Percentiles rank a stretch among this genome's conserved stretches.
Conservation (phyloP, 1,140 invertebrate genomes). For the Leptestheria dahalacensis region DNA sequence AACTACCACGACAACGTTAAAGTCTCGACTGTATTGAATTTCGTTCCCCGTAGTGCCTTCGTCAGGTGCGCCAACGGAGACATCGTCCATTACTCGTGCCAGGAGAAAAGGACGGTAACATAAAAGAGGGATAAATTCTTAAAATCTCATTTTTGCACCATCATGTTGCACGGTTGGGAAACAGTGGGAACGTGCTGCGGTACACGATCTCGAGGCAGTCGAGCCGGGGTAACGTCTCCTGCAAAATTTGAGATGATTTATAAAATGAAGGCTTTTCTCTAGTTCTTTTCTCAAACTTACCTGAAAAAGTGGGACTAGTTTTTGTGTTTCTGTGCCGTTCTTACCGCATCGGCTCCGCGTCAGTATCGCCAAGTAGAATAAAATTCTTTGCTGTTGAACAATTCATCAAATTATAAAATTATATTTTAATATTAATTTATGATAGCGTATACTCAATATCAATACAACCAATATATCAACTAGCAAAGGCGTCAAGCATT, state of each 20-base stretch:
- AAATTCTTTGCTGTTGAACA: conserved; percentile 10
- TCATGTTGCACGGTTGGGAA: background rate
- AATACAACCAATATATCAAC: background rate
- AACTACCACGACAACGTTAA: too few species aligned
- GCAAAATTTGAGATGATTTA: too few species aligned
- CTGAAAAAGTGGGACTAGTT: conserved; percentile 10
- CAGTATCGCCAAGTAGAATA: conserved; percentile 14
- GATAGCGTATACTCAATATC: background rate
- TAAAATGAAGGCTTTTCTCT: too few species aligned
- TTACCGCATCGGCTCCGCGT: too few species aligned
- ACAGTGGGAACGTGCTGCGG: background rate
- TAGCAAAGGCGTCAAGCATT: background rate
- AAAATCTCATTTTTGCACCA: background rate
- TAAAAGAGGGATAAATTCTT: conserved; percentile 2
- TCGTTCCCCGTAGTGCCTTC: conserved; percentile 53
- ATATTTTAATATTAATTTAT: too few species aligned
- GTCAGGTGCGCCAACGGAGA: conserved; percentile 80
- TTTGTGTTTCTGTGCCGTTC: conserved; percentile 2
- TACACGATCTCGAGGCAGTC: conserved; percentile 12
- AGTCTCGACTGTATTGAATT: background rate
- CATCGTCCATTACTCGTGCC: conserved; percentile 79
- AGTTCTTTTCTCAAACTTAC: too few species aligned
- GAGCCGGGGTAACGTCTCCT: conserved; percentile 11
- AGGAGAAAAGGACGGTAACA: conserved; percentile 21
- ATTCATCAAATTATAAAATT: too few species aligned